Conservation (phyloP, 2,888 invertebrate genomes). For the Drosophila longiperda region DNA sequence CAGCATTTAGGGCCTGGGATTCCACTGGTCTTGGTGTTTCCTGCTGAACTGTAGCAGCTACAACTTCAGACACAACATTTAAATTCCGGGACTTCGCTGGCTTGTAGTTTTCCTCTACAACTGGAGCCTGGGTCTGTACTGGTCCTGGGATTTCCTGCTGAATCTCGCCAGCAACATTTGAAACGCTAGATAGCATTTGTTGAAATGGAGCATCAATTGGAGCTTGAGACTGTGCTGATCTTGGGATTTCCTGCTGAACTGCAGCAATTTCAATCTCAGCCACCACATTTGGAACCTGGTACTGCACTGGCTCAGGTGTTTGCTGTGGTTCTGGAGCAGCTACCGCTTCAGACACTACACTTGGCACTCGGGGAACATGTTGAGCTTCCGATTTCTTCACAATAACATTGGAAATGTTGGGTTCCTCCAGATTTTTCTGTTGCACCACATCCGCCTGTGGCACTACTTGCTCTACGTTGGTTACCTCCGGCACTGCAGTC, state of each 20-base stretch:
- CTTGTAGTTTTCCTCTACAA: neutral
- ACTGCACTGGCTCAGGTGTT: neutral
- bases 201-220: neutral
- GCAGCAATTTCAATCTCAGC: neutral
- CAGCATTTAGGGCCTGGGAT: neutral
- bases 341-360: neutral
- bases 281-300: neutral
- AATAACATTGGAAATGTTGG: constrained; percentile 10
- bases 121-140: neutral
- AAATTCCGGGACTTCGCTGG: neutral
- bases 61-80: neutral
- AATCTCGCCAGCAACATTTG: neutral
- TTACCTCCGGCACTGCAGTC: neutral
- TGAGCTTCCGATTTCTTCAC: neutral
- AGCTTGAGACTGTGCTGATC: neutral
- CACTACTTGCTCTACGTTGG: neutral
- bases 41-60: neutral
- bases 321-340: neutral
- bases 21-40: neutral
- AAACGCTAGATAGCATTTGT: fast-evolving
- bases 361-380: neutral
- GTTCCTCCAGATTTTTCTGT: neutral
- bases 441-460: neutral
- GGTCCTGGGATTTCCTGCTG: neutral
- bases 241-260: neutral